Percentiles rank a stretch among this genome's conserved stretches.
phyloP scores from a whole-genome alignment of 2,888 invertebrate genomes.

The Pristionchus arcanus region DNA sequence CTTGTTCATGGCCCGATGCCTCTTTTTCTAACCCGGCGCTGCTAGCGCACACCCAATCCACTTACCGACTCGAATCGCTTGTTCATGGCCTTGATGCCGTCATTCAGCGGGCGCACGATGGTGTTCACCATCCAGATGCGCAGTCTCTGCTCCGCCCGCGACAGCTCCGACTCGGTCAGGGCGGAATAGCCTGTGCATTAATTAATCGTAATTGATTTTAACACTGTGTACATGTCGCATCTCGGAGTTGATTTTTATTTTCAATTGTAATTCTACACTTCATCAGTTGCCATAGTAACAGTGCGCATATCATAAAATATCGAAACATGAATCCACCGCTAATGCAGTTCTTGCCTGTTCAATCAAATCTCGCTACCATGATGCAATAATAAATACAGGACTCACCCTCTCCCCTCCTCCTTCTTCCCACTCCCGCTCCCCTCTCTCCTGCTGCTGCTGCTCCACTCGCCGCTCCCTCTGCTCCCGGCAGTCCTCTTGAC shows the following conservation, averaged over 20 bases:
- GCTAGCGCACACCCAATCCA: not conserved
- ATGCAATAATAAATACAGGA: too few relatives aligned
- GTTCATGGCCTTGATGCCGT: slow-evolving; percentile 64
- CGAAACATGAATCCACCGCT: too few relatives aligned
- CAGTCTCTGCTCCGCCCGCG: slow-evolving; percentile 57
- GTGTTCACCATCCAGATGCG: slow-evolving; percentile 67
- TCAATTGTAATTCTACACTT: too few relatives aligned
- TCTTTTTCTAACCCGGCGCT: not conserved
- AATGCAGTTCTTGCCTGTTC: too few relatives aligned
- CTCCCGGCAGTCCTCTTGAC: not conserved
- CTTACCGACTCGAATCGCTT: slow-evolving; percentile 61
- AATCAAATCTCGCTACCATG: too few relatives aligned
- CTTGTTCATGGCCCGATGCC: too few relatives aligned
- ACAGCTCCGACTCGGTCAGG: slow-evolving; percentile 54
- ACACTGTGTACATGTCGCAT: too few relatives aligned
- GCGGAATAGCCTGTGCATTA: not conserved
- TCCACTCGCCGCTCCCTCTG: not conserved
- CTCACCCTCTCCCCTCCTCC: not conserved
- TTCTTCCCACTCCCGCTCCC: not conserved
- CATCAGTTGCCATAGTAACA: too few relatives aligned
- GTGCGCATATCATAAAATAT: too few relatives aligned
- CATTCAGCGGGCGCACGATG: slow-evolving; percentile 60
- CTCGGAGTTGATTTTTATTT: too few relatives aligned
- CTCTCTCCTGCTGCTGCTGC: not conserved
- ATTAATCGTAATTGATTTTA: not conserved